Evolutionary conservation across 2,113 vertebrate species (phyloP).

Genomic region (Dendropsophus ebraccatus): DNA sequence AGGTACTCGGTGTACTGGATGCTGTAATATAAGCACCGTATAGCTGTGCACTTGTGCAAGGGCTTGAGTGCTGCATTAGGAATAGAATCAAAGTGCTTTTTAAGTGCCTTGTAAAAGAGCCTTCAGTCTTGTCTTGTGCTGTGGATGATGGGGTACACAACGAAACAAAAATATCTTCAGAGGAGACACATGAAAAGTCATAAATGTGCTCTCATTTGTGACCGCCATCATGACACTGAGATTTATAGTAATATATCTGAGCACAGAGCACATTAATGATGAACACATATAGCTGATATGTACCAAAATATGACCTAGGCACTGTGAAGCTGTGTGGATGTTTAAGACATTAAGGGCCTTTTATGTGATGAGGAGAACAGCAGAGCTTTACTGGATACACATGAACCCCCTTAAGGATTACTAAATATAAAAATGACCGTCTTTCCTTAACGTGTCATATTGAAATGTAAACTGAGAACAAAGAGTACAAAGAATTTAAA

Average conservation of each 20-base stretch:
- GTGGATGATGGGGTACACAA: background rate
- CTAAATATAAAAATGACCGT: no score
- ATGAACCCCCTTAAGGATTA: no score
- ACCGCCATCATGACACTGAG: background rate
- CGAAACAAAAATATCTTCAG: background rate
- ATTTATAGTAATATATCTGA: background rate
- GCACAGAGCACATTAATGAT: no score
- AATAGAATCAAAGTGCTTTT: background rate
- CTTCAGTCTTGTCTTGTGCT: background rate
- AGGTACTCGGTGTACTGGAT: constrained; percentile 4
- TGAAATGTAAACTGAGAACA: no score
- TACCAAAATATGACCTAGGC: no score
- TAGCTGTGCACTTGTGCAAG: background rate
- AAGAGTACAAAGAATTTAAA: no score
- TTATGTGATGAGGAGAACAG: no score
- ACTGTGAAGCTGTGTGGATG: no score
- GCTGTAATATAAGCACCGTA: background rate
- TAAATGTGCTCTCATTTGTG: background rate
- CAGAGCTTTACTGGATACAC: no score
- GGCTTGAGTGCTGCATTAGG: background rate
- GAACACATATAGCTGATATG: no score
- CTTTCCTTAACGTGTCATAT: no score
- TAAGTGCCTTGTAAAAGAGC: background rate
- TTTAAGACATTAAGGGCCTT: no score
- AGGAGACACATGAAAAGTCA: background rate